Conservation (phyloP, 2,888 invertebrate species). For the Thysanoteuthis rhombus region DNA sequence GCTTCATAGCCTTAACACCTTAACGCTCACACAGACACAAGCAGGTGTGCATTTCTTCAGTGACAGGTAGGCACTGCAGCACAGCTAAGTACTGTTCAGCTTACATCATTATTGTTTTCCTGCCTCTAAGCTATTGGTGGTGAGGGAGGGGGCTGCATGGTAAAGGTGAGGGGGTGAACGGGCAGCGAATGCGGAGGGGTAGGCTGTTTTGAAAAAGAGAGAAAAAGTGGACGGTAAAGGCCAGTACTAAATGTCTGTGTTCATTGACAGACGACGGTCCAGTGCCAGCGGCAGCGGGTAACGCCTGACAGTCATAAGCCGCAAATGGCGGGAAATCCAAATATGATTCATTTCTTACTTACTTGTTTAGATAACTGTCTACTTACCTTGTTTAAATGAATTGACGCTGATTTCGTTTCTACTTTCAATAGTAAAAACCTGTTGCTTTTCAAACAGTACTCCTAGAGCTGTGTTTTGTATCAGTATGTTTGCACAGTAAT, state of each 20-base stretch:
- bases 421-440: no score
- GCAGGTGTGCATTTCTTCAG: not conserved
- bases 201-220: no score
- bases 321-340: not conserved
- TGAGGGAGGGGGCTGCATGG: not conserved
- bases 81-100: not conserved
- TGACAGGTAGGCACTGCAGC: not conserved
- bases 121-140: not conserved
- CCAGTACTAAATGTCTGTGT: not conserved
- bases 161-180: not conserved
- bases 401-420: no score
- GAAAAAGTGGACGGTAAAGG: not conserved
- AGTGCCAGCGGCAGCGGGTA: not conserved
- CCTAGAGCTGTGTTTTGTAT: no score
- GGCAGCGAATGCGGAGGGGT: not conserved
- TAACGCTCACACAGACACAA: not conserved
- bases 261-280: not conserved
- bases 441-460: no score
- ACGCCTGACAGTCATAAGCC: not conserved
- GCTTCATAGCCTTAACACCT: not conserved
- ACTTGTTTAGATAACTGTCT: no score
- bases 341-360: no score
- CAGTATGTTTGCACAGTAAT: no score
- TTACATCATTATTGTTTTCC: not conserved
- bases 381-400: no score